A percentile compares a stretch with the other conserved stretches of the same genome.
Evolutionary conservation across 1,140 invertebrate genomes (phyloP).

Genomic region (Theocolax elegans): DNA sequence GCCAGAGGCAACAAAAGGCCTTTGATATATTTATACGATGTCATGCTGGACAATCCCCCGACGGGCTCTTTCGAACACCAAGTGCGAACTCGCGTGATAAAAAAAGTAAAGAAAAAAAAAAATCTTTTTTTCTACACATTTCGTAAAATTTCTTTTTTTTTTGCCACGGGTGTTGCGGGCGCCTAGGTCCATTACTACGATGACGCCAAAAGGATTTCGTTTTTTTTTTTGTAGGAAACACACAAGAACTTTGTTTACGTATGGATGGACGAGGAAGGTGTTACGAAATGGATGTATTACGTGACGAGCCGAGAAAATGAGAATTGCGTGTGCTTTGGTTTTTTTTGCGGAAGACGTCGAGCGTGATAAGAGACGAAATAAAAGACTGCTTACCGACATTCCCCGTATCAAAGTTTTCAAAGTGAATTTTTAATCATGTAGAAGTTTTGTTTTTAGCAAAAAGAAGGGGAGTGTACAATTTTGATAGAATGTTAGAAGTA

Average conservation of each 20-base stretch:
- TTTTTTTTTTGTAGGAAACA: not conserved
- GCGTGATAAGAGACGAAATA: no score
- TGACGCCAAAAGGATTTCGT: constrained; percentile 33
- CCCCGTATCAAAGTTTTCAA: no score
- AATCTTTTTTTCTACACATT: constrained; percentile 10
- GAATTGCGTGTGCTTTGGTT: no score
- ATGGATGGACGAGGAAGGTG: not conserved
- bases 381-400: no score
- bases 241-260: no score
- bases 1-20: constrained; percentile 11
- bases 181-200: constrained; percentile 22
- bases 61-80: not conserved
- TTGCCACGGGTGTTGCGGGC: not conserved
- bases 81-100: constrained; percentile 11
- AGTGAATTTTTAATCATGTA: no score
- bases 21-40: constrained; percentile 28
- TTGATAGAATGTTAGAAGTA: no score
- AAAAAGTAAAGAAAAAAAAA: constrained; percentile 2
- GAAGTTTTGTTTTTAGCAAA: no score
- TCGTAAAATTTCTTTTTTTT: not conserved
- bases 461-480: no score
- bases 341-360: no score
- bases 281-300: constrained; percentile 11
- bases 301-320: not conserved
- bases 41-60: no score